Evolutionary conservation across 1,140 invertebrate species (phyloP).

Genomic region (Apis mellifera): Amel_HAv3.1 CM009932.2:12915501-12916000

Average conservation of each 20-base stretch:
- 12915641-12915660: background rate
- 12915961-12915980: slow-evolving; percentile 3
- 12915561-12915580: background rate
- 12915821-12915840: slow-evolving; percentile 29
- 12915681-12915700: too few species aligned
- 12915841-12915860: slow-evolving; percentile 39
- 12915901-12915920: slow-evolving; percentile 13
- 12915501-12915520: background rate
- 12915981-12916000: too few species aligned
- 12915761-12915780: background rate
- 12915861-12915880: slow-evolving; percentile 30
- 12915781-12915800: background rate
- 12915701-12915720: background rate
- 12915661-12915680: background rate
- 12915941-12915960: background rate
- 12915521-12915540: background rate
- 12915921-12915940: slow-evolving; percentile 23
- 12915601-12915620: background rate
- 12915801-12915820: background rate
- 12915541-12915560: background rate
- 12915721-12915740: background rate
- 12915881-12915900: background rate
- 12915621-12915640: background rate
- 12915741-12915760: background rate
- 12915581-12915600: background rate